Conservation (phyloP, 1,140 invertebrate species). For the Trinorchestia longiramus region DNA sequence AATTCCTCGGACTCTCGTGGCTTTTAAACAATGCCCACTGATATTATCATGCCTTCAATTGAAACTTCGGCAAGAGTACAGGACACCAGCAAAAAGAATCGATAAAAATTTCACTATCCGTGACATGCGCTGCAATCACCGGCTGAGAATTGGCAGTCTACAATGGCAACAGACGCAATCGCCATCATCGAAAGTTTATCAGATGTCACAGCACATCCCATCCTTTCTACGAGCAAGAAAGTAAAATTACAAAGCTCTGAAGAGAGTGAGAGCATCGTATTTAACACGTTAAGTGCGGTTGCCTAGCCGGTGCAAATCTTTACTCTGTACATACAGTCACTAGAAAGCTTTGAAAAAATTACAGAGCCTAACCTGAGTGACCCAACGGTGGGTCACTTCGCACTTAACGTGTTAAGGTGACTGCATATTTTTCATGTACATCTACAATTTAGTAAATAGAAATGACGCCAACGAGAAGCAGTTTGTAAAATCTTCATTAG, state of each 20-base stretch:
- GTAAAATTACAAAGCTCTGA: neutral
- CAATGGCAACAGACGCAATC: neutral
- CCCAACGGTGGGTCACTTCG: too few species aligned
- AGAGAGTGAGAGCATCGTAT: neutral
- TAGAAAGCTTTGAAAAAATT: too few species aligned
- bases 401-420: too few species aligned
- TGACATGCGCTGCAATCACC: neutral
- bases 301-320: too few species aligned
- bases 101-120: neutral
- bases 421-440: neutral
- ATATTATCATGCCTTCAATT: neutral
- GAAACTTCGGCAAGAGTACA: neutral
- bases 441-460: neutral
- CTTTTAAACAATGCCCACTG: constrained; percentile 13
- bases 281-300: too few species aligned
- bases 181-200: neutral
- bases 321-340: too few species aligned
- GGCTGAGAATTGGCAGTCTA: neutral
- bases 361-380: too few species aligned
- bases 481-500: neutral
- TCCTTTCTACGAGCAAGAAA: neutral
- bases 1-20: neutral
- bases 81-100: neutral
- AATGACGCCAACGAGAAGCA: neutral
- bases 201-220: neutral